phyloP scores from a whole-genome alignment of 2,797 vertebrate genomes.

The Phalloptychus januarius region DNA sequence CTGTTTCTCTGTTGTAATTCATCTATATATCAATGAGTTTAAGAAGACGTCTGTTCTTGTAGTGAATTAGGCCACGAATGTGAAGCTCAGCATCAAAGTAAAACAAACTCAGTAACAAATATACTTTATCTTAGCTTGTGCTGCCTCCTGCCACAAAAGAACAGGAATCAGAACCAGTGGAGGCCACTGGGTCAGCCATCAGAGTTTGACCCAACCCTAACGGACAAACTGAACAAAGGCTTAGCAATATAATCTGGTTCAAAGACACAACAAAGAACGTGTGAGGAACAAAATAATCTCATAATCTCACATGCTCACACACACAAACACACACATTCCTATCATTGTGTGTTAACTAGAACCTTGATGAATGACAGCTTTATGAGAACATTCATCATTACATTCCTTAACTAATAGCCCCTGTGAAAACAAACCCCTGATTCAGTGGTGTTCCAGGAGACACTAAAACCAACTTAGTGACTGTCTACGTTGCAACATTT shows the following conservation, averaged over 20 bases:
- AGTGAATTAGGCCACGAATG: background rate
- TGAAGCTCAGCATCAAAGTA: background rate
- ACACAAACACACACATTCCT: background rate
- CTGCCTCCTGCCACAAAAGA: background rate
- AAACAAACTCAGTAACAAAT: constrained; percentile 1
- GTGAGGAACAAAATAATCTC: background rate
- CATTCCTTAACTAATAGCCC: background rate
- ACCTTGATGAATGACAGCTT: background rate
- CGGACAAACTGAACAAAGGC: background rate
- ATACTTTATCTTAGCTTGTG: background rate
- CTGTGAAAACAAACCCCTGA: background rate
- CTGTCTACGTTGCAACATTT: too few species aligned
- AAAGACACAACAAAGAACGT: background rate
- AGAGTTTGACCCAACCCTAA: background rate
- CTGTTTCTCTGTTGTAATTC: background rate
- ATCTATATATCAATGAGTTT: background rate
- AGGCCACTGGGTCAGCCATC: background rate
- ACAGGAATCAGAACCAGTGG: background rate
- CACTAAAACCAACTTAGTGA: background rate
- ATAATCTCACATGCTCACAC: background rate
- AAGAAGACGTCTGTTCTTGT: background rate
- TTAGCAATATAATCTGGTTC: background rate
- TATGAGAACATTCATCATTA: background rate
- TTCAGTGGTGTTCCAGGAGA: background rate
- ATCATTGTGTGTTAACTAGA: background rate